A percentile compares a stretch with the other conserved stretches of the same genome.
Evolutionary conservation across 2,113 vertebrate species (phyloP).

Genomic region (Perognathus longimembris): DNA sequence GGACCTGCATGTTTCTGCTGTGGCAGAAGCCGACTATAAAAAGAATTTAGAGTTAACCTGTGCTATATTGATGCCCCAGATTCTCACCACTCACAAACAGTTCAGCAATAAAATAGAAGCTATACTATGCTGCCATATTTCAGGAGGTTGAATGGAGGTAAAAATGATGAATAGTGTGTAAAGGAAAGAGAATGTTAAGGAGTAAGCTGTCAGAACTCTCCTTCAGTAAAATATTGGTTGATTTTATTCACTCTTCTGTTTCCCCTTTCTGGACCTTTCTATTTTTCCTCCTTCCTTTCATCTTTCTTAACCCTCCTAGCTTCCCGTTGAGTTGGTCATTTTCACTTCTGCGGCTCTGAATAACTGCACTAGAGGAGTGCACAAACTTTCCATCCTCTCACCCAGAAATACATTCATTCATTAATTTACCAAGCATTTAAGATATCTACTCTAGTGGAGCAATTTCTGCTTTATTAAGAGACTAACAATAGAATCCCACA

Average conservation of each 20-base stretch:
- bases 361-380: not conserved
- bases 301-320: not conserved
- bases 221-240: constrained; percentile 15
- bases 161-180: constrained; percentile 16
- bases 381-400: not conserved
- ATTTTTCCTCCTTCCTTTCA: not conserved
- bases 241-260: constrained; percentile 38
- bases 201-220: not conserved
- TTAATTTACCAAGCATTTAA: constrained; percentile 3
- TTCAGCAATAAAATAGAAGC: constrained; percentile 23
- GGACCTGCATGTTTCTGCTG: not conserved
- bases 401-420: not conserved
- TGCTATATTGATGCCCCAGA: not conserved
- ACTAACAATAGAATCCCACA: not conserved
- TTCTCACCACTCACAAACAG: constrained; percentile 51
- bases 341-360: constrained; percentile 46
- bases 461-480: constrained; percentile 14
- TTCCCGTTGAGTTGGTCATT: constrained; percentile 5
- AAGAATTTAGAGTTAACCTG: constrained; percentile 47
- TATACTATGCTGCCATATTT: not conserved
- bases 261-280: constrained; percentile 13
- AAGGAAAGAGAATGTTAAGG: not conserved
- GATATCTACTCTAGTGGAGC: not conserved
- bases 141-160: not conserved
- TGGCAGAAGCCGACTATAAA: constrained; percentile 51